Conservation (phyloP, 1,140 invertebrate species). For the Euglossa dilemma region DNA sequence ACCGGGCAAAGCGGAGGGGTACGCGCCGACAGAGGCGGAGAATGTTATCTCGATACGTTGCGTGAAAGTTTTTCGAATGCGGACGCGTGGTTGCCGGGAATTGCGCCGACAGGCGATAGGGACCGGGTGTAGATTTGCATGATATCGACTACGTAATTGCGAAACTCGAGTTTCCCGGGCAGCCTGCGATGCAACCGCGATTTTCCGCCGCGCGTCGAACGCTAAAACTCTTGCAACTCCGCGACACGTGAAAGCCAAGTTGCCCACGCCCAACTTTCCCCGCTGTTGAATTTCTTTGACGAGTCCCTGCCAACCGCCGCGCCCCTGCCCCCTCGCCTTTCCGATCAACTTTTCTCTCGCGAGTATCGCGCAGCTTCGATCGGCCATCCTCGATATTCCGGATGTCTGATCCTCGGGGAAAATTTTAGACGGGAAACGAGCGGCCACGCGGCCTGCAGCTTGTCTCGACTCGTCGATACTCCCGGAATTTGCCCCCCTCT, state of each 20-base stretch:
- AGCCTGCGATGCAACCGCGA: slow-evolving; percentile 18
- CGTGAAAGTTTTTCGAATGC: background rate
- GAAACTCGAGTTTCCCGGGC: slow-evolving; percentile 21
- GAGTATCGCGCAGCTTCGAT: too few species aligned
- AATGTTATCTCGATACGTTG: background rate
- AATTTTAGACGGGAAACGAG: too few species aligned
- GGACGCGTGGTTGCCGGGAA: background rate
- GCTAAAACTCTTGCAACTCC: slow-evolving; percentile 52
- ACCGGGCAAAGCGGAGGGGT: too few species aligned
- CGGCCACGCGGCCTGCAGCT: too few species aligned
- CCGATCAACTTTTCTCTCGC: too few species aligned
- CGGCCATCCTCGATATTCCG: too few species aligned
- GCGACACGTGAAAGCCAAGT: slow-evolving; percentile 54
- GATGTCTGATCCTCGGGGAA: too few species aligned
- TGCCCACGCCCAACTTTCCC: background rate
- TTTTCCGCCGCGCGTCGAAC: slow-evolving; percentile 27
- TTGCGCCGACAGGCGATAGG: slow-evolving; percentile 1
- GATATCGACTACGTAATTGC: slow-evolving; percentile 68
- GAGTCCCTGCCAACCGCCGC: background rate
- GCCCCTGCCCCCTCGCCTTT: background rate
- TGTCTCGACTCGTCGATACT: too few species aligned
- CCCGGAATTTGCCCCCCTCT: too few species aligned
- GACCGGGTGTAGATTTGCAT: slow-evolving; percentile 51
- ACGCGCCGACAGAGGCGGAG: background rate
- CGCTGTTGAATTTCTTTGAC: background rate